These are phyloP conservation scores for Bujurquina vittata DNA, from an alignment of 2,113 vertebrate genomes.

Conservation along the genomic window DNA sequence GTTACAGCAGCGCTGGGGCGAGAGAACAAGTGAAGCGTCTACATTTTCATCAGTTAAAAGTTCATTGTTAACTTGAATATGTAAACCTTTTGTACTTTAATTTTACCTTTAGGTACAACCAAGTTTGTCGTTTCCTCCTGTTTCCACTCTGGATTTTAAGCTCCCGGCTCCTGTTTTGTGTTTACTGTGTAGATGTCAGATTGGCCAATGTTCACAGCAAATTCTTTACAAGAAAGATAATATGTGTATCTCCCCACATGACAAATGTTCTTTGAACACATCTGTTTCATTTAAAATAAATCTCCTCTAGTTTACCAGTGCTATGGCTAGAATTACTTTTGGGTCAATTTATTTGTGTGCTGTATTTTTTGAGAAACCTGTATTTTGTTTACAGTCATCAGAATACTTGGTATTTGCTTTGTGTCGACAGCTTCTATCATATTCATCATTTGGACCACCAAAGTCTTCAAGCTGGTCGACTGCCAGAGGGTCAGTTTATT, in stretches of 20 bases:
- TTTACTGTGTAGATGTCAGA: background rate
- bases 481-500: conserved; percentile 90
- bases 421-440: conserved; percentile 89
- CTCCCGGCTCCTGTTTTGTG: background rate
- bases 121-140: background rate
- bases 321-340: background rate
- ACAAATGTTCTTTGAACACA: background rate
- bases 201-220: background rate
- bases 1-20: conserved; percentile 27
- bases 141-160: background rate
- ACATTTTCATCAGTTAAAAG: background rate
- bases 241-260: background rate
- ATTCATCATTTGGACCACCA: conserved; percentile 96
- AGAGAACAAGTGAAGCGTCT: background rate
- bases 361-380: background rate
- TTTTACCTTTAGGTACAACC: background rate
- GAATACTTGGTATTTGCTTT: conserved; percentile 40
- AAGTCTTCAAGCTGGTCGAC: conserved; percentile 94
- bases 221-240: background rate
- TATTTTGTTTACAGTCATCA: conserved; percentile 15
- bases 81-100: background rate
- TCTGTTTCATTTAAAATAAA: background rate
- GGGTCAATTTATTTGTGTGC: background rate
- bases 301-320: background rate
- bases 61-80: background rate